A percentile compares a stretch with the other conserved stretches of the same genome.
phyloP scores from a whole-genome alignment of 2,888 invertebrate species.

The Branchipolynoe longqiensis region DNA sequence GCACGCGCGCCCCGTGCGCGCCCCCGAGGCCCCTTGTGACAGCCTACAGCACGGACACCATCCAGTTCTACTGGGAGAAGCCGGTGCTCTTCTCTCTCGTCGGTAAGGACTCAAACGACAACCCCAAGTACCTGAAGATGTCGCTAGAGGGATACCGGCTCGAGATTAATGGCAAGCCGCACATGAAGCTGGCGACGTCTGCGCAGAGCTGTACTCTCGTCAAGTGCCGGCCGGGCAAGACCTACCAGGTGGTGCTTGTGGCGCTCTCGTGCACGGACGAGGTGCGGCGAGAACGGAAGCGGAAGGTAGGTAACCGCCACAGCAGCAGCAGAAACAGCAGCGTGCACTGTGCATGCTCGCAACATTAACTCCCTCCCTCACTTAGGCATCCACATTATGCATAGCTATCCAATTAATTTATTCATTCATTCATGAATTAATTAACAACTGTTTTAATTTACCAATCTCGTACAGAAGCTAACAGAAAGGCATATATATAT shows the following conservation, averaged over 20 bases:
- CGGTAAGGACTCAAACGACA: conserved; percentile 76
- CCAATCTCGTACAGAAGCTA: no score
- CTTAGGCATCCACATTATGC: no score
- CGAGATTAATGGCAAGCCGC: conserved; percentile 77
- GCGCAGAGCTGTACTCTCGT: conserved; percentile 81
- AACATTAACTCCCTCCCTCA: no score
- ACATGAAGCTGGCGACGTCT: conserved; percentile 78
- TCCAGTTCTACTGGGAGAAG: conserved; percentile 81
- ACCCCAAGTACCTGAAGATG: conserved; percentile 76
- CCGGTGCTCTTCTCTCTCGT: conserved; percentile 78
- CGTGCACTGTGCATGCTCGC: no score
- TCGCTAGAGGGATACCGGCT: conserved; percentile 80
- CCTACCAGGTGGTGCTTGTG: conserved; percentile 79
- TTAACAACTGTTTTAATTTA: no score
- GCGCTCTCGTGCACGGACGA: conserved; percentile 81
- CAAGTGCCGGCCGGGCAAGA: conserved; percentile 81
- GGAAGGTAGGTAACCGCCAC: conserved; percentile 61
- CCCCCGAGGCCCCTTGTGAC: conserved; percentile 77
- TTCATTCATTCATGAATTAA: no score
- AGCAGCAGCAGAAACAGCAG: no score
- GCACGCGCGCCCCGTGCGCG: conserved; percentile 80
- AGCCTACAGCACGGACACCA: conserved; percentile 77
- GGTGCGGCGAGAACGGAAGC: conserved; percentile 75
- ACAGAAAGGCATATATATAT: no score
- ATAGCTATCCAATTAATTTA: no score